Base-by-base conservation (phyloP, 2,888 invertebrate species). In the Stramonita haemastoma region DNA sequence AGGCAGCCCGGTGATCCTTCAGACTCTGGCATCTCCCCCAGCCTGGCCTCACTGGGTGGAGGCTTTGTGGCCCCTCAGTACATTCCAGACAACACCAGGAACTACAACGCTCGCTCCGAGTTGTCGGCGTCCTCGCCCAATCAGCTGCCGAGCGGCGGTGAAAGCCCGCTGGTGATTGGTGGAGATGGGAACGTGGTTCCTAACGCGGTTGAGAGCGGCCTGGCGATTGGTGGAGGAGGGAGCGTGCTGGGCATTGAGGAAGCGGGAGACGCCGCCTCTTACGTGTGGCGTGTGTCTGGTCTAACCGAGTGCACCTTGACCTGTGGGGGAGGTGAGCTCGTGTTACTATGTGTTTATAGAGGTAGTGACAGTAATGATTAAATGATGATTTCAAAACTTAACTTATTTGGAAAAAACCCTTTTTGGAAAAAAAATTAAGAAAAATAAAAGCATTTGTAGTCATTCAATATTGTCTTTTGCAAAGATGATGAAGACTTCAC, bases 251-350 rank as follows among this genome's bases (percentile, higher is more conserved):
- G 84, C 22, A 90, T 88, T 84, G 84, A 73, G 5, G 81, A 83
- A 22, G 29, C n/a, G 29, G 57, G 46, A 34, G 60, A 70, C 73
- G 17, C 26, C 19, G 4, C 15, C 6, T 22, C 81, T 92, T 98
- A 97, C 95, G 95, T 97, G 1, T 98, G 98, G 98, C 98, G 98
- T 95, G 97, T 98, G 70, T 96, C 97, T 6, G 97, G 98, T 0
- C 97, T 97, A 93, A 97, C 97, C 0, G 97, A 97, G 13, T 98
- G 98, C 95, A 97, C 98, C 0, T 97, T 97, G 94, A 97, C 97
- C 36, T 98, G 98, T 94, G 98, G 98, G 0, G 98, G 98, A 95
- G 98, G 98, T 96, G 36, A 83, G 81, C 46, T 2, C 15, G 13
- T 13, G 1, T 17, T 46, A 46, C 46, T 8, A 8, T 46, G 46